Evolutionary conservation across 2,113 vertebrate genomes (phyloP), one percentile per base, ranked within the genome.

Genomic region (Silurus asotus): DNA sequence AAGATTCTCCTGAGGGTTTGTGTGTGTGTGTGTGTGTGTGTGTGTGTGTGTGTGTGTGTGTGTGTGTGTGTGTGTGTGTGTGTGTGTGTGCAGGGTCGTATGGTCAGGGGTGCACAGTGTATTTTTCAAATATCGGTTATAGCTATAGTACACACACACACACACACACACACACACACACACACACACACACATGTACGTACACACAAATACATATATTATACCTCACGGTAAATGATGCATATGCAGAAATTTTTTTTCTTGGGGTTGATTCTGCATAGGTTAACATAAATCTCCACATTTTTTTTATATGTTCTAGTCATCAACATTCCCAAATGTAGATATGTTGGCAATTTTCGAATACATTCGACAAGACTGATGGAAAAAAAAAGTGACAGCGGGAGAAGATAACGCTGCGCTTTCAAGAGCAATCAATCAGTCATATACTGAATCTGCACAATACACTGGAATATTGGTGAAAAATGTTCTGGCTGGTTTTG

Each of bases 271-370:
- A 28, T 55, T 77, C 23, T 11, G 17, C 48, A 61, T 49, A 76
- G 56, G 83, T 61, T 48, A 77, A 72, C 84, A 67, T 59, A 56
- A 77, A 64, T 85, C 59, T 77, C 61, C 28, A 37, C 25, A 78
- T 85, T 55, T 64, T 53, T 3, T 51, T 62, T 45, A 15, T 37
- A 14, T 13, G 8, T 64, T 84, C 48, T n/a, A 37, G n/a, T 65
- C 19, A 1, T 49, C 79, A 23, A 64, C 59, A 51, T 81, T n/a
- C 11, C 9, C 25, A 62, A 81, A 81, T 81, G 58, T 62, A 81
- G 79, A 81, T 81, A 48, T 20, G 58, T 48, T 58, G 55, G 11
- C 58, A 45, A 76, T 76, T 77, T 74, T 74, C 70, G 19, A 20
- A 49, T 49, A 37, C 45, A 49, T 74, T 74, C 10, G 70, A 49